Percentiles rank a stretch among this genome's conserved stretches.
These are phyloP conservation scores for Plotosus lineatus DNA, from an alignment of 2,113 vertebrate genomes.

Conservation along the genomic window DNA sequence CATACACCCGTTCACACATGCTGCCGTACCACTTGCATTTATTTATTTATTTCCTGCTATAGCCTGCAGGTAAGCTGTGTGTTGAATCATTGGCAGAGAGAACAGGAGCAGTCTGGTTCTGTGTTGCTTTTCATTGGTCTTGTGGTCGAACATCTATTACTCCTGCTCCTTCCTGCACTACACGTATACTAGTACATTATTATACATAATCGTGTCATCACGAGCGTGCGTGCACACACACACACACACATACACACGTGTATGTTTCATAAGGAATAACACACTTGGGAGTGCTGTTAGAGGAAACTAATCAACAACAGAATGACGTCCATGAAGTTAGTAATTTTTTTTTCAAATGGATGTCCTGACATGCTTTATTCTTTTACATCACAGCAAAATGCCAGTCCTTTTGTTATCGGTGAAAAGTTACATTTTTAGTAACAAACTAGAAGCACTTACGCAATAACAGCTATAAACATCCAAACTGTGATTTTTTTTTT, in stretches of 20 bases:
- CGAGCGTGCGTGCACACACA: background rate
- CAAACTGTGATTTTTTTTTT: background rate
- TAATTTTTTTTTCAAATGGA: background rate
- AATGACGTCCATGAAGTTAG: background rate
- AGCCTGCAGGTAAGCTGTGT: slow-evolving; percentile 7
- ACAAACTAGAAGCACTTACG: background rate
- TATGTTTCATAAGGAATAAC: background rate
- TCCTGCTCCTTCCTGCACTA: background rate
- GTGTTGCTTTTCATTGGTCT: background rate
- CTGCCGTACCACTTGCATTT: background rate
- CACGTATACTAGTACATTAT: background rate
- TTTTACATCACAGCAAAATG: background rate
- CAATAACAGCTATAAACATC: background rate
- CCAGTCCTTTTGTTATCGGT: background rate
- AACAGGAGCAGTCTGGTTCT: background rate
- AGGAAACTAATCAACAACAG: background rate
- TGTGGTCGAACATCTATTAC: background rate
- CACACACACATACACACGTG: slow-evolving; percentile 18
- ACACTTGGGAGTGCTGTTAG: background rate
- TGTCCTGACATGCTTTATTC: background rate
- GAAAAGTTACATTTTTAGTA: background rate
- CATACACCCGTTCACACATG: background rate
- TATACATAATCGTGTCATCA: background rate
- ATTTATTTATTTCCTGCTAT: background rate
- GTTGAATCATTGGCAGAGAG: background rate